phyloP scores from a whole-genome alignment of 1,140 invertebrate species.

The Eriosoma lanigerum region DNA sequence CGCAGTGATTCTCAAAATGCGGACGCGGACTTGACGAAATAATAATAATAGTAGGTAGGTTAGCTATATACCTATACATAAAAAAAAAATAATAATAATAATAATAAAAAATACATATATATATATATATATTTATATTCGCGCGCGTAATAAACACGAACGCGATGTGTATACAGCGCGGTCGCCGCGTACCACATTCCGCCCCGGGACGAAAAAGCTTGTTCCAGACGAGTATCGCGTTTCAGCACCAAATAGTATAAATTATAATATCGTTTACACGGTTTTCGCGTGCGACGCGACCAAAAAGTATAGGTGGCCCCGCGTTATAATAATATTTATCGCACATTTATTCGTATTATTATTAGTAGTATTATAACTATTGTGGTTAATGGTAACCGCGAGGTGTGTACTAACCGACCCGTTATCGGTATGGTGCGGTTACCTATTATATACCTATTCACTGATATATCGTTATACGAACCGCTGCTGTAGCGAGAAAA shows the following conservation, averaged over 20 bases:
- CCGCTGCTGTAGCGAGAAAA: no score
- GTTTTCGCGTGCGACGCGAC: constrained; percentile 20
- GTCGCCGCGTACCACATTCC: background rate
- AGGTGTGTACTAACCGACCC: no score
- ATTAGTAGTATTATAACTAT: no score
- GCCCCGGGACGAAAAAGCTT: constrained; percentile 24
- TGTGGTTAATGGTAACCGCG: no score
- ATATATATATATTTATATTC: background rate
- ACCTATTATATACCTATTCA: no score
- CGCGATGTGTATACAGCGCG: background rate
- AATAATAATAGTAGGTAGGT: no score
- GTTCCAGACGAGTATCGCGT: constrained; percentile 31
- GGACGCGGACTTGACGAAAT: background rate
- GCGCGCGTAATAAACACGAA: background rate
- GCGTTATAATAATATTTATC: background rate
- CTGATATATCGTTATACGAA: no score
- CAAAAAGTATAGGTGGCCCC: constrained; percentile 26
- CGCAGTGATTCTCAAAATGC: constrained; percentile 36
- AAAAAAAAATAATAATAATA: background rate
- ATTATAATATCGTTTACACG: constrained; percentile 10
- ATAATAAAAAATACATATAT: constrained; percentile 8
- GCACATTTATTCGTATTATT: no score
- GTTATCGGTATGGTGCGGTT: no score
- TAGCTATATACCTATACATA: no score
- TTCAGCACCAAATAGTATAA: constrained; percentile 1